Conservation (phyloP, 2,888 invertebrate genomes). For the Hipparchia semele region DNA sequence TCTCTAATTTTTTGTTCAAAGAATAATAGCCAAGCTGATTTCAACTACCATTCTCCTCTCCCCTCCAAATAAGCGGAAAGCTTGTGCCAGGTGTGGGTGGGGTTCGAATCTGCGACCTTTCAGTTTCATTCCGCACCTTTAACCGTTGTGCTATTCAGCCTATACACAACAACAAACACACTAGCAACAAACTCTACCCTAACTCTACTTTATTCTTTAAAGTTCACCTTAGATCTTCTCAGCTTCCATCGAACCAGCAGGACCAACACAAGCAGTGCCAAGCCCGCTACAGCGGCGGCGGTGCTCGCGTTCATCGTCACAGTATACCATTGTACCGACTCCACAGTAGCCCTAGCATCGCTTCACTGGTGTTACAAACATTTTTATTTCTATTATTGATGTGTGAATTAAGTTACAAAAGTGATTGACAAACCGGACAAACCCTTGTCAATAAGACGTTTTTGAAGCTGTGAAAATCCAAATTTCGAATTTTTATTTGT, state of each 20-base stretch:
- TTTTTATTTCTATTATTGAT: conserved; percentile 21
- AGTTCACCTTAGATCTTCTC: conserved; percentile 51
- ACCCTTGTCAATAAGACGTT: conserved; percentile 21
- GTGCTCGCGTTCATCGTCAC: conserved; percentile 52
- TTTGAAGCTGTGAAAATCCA: conserved; percentile 12
- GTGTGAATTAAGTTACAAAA: conserved; percentile 6
- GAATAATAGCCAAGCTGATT: too few species aligned
- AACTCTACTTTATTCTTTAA: too few species aligned
- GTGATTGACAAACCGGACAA: neutral
- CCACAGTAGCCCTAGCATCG: conserved; percentile 4
- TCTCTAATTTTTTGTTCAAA: too few species aligned
- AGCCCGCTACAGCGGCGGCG: conserved; percentile 54
- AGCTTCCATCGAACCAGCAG: conserved; percentile 57
- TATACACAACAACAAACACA: too few species aligned
- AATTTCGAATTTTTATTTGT: conserved; percentile 23
- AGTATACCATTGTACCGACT: conserved; percentile 49
- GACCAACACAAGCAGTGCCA: conserved; percentile 52
- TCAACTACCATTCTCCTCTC: too few species aligned
- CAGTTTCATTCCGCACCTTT: too few species aligned
- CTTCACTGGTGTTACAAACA: conserved; percentile 19
- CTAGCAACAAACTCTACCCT: too few species aligned
- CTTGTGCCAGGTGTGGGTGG: too few species aligned
- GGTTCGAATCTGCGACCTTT: too few species aligned
- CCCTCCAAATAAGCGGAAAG: too few species aligned
- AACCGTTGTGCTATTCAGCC: too few species aligned